Conservation (phyloP, 2,797 vertebrate genomes). For the Propithecus perrieri region DNA sequence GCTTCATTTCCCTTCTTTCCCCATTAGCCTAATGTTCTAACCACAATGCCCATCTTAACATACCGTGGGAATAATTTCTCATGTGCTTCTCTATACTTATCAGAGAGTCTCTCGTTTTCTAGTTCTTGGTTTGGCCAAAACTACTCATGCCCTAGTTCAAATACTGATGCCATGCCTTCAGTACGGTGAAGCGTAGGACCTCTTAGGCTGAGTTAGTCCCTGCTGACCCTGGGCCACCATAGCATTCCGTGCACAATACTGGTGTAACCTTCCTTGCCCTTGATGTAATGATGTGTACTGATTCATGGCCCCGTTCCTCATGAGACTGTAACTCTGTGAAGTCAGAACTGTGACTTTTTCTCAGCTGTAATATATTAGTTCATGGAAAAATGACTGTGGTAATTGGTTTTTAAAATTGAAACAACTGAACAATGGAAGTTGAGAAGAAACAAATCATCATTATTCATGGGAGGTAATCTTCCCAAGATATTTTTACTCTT, state of each 20-base stretch:
- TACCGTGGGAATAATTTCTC: background rate
- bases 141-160: background rate
- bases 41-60: background rate
- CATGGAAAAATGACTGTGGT: background rate
- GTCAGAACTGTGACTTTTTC: background rate
- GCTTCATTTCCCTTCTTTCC: background rate
- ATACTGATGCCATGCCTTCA: background rate
- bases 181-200: background rate
- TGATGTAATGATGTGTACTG: background rate
- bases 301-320: background rate
- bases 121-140: background rate
- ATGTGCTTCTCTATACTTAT: background rate
- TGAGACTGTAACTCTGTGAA: background rate
- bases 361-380: background rate
- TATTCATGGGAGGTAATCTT: background rate
- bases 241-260: background rate
- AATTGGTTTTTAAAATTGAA: constrained; percentile 25
- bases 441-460: background rate
- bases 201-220: background rate
- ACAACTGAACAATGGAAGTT: background rate
- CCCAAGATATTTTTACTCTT: background rate
- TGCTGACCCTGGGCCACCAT: fast-evolving
- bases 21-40: background rate
- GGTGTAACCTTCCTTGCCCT: background rate
- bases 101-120: background rate